phyloP scores from a whole-genome alignment of 1,140 invertebrate species.

The Calliopsis andreniformis region DNA sequence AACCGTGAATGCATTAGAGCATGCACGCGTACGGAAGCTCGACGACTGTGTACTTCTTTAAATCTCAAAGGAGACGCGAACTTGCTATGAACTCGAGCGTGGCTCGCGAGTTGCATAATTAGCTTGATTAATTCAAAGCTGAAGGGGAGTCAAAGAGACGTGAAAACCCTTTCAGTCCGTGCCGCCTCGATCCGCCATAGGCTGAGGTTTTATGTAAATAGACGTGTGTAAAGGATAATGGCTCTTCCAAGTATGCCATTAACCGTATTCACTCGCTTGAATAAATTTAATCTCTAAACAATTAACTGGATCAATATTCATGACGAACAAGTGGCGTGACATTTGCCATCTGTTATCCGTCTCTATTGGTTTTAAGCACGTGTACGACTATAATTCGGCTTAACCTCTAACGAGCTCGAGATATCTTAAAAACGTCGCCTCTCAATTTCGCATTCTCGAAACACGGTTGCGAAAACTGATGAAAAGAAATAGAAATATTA shows the following conservation, averaged over 20 bases:
- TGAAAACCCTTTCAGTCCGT: conserved; percentile 60
- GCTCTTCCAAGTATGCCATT: conserved; percentile 45
- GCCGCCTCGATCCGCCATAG: conserved; percentile 34
- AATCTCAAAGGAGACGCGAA: background rate
- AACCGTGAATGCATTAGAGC: conserved; percentile 12
- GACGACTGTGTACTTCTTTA: conserved; percentile 14
- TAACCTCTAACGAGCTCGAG: no score
- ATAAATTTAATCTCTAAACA: conserved; percentile 61
- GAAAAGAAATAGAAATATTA: background rate
- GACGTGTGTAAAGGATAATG: conserved; percentile 60
- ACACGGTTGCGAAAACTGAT: background rate
- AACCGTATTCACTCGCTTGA: conserved; percentile 32
- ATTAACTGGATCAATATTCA: conserved; percentile 47
- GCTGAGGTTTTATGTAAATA: conserved; percentile 64
- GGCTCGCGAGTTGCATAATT: conserved; percentile 43
- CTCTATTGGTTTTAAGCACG: background rate
- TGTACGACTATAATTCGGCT: background rate
- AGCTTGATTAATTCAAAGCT: conserved; percentile 58
- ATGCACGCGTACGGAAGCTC: background rate
- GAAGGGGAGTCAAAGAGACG: conserved; percentile 50
- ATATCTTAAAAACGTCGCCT: background rate
- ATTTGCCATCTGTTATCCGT: background rate
- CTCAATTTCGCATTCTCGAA: no score
- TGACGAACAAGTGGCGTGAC: background rate
- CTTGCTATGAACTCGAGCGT: background rate